phyloP scores from a whole-genome alignment of 2,888 invertebrate genomes.

The Lobophora halterata region DNA sequence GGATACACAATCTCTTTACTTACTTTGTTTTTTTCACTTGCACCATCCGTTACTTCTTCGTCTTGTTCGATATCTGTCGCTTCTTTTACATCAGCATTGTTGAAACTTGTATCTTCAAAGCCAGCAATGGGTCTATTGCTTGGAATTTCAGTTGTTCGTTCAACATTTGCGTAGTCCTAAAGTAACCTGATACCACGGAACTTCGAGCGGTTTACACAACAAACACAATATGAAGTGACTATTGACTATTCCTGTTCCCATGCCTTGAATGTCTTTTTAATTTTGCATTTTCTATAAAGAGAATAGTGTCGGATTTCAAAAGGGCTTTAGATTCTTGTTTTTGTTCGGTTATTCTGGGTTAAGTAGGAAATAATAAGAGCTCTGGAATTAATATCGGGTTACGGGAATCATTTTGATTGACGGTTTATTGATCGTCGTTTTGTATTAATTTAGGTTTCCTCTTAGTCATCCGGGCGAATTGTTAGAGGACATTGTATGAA shows the following conservation, averaged over 20 bases:
- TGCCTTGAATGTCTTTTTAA: conserved; percentile 60
- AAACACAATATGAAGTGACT: conserved; percentile 79
- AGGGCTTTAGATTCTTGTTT: conserved; percentile 48
- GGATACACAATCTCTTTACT: conserved; percentile 61
- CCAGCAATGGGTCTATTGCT: conserved; percentile 36
- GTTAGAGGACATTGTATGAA: conserved; percentile 2
- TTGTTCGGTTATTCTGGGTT: conserved; percentile 48
- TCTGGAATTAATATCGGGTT: conserved; percentile 49
- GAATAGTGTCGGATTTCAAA: conserved; percentile 68
- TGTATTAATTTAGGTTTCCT: conserved; percentile 36
- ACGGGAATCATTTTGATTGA: conserved; percentile 56
- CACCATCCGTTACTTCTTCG: conserved; percentile 13
- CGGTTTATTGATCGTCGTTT: conserved; percentile 48
- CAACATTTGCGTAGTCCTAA: conserved; percentile 34
- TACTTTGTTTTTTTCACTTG: conserved; percentile 32
- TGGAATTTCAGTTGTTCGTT: conserved; percentile 17
- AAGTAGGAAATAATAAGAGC: conserved; percentile 63
- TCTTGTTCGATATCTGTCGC: conserved; percentile 39
- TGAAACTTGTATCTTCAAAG: not conserved
- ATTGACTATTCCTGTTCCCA: conserved; percentile 78
- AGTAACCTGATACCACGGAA: conserved; percentile 70
- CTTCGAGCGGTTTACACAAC: conserved; percentile 71
- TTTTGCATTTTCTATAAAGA: conserved; percentile 68
- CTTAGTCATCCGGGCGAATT: conserved; percentile 25
- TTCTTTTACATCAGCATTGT: conserved; percentile 10